Conservation (phyloP, 1,140 invertebrate species). For the Trichomalopsis sarcophagae region DNA sequence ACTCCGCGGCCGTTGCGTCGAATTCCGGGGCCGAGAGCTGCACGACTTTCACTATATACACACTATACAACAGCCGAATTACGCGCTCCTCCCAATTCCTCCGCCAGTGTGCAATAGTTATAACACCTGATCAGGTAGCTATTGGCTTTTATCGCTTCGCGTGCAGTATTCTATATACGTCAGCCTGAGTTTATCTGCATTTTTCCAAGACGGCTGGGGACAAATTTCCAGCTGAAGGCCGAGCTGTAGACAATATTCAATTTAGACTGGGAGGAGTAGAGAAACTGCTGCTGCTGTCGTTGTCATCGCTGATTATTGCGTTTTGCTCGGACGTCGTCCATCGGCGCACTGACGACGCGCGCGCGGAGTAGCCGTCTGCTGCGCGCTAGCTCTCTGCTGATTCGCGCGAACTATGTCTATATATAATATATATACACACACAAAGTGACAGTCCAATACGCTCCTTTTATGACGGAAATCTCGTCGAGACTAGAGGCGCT, state of each 20-base stretch:
- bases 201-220: slow-evolving; percentile 10
- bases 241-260: not conserved
- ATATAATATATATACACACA: too few relatives aligned
- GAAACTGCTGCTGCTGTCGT: not conserved
- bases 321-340: not conserved
- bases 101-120: not conserved
- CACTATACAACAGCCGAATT: slow-evolving; percentile 11
- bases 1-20: not conserved
- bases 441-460: not conserved
- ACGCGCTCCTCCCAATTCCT: slow-evolving; percentile 21
- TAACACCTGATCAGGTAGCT: not conserved
- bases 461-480: not conserved
- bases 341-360: slow-evolving; percentile 13
- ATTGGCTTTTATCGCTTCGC: not conserved
- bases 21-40: slow-evolving; percentile 14
- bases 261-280: not conserved
- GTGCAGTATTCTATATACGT: not conserved
- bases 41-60: slow-evolving; percentile 44
- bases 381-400: not conserved
- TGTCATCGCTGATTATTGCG: slow-evolving; percentile 9
- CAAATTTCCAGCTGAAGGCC: not conserved
- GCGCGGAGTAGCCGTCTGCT: slow-evolving; percentile 38
- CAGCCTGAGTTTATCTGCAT: slow-evolving; percentile 16
- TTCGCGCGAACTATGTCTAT: not conserved
- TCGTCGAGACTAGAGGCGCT: not conserved